phyloP scores from a whole-genome alignment of 2,888 invertebrate genomes.

The Amblyjoppa proteus region DNA sequence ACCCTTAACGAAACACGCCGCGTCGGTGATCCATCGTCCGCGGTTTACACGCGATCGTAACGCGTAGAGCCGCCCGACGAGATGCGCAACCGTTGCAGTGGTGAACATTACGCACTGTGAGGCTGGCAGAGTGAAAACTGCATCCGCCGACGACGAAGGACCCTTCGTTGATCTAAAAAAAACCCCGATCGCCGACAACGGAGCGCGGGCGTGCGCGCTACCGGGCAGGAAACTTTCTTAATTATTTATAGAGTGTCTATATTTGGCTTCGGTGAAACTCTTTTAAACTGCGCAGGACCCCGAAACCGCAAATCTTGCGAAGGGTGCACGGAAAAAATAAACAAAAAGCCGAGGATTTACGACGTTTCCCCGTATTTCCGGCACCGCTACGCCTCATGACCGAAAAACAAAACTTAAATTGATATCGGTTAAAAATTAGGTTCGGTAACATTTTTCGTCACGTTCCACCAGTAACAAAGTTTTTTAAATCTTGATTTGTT shows the following conservation, averaged over 20 bases:
- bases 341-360: background rate
- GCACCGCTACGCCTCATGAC: background rate
- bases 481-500: no score
- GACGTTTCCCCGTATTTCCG: background rate
- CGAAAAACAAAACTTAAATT: background rate
- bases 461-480: background rate
- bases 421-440: background rate
- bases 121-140: constrained; percentile 11
- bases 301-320: background rate
- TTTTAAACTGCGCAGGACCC: background rate
- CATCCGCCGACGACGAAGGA: constrained; percentile 45
- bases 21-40: constrained; percentile 58
- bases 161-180: constrained; percentile 45
- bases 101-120: background rate
- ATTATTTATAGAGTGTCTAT: constrained; percentile 6
- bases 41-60: constrained; percentile 32
- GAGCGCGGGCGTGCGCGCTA: background rate
- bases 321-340: background rate
- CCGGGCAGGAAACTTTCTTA: background rate
- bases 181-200: background rate
- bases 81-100: background rate
- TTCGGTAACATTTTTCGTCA: background rate
- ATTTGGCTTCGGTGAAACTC: background rate
- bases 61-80: constrained; percentile 24
- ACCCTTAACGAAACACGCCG: constrained; percentile 52